A percentile compares a stretch with the other conserved stretches of the same genome.
phyloP scores from a whole-genome alignment of 2,797 vertebrate genomes.

The Hydrolagus colliei region DNA sequence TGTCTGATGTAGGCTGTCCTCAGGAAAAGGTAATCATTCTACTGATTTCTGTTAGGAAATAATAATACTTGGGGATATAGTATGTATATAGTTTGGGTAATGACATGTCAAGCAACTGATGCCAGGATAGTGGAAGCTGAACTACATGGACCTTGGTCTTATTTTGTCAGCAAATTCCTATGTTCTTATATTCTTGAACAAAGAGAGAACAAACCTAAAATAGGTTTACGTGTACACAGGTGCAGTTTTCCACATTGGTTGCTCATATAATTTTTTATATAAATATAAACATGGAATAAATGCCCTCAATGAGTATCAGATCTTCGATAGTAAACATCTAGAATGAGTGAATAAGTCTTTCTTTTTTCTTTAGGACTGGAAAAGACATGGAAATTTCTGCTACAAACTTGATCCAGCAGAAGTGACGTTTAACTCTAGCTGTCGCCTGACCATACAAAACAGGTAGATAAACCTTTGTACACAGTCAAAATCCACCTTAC shows the following conservation, averaged over 20 bases:
- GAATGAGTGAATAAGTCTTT: neutral
- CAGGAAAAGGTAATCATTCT: constrained; percentile 59
- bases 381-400: constrained; percentile 75
- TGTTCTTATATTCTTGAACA: too few relatives aligned
- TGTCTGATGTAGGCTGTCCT: constrained; percentile 53
- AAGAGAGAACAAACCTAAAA: too few relatives aligned
- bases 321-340: neutral
- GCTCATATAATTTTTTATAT: neutral
- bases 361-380: constrained; percentile 66
- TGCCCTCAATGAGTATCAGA: neutral
- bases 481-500: constrained; percentile 4
- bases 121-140: neutral
- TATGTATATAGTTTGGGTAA: neutral
- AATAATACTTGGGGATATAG: neutral
- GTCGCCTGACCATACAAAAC: constrained; percentile 77
- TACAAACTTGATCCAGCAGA: constrained; percentile 62
- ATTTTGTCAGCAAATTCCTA: too few relatives aligned
- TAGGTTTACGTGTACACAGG: too few relatives aligned
- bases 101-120: too few relatives aligned
- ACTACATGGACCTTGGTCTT: neutral
- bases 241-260: neutral
- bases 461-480: constrained; percentile 53
- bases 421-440: constrained; percentile 70
- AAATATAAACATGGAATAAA: neutral
- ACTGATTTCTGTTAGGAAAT: neutral